These are phyloP conservation scores for Lordiphosa andalusiaca DNA, from an alignment of 2,888 invertebrate species.

Conservation along the genomic window DNA sequence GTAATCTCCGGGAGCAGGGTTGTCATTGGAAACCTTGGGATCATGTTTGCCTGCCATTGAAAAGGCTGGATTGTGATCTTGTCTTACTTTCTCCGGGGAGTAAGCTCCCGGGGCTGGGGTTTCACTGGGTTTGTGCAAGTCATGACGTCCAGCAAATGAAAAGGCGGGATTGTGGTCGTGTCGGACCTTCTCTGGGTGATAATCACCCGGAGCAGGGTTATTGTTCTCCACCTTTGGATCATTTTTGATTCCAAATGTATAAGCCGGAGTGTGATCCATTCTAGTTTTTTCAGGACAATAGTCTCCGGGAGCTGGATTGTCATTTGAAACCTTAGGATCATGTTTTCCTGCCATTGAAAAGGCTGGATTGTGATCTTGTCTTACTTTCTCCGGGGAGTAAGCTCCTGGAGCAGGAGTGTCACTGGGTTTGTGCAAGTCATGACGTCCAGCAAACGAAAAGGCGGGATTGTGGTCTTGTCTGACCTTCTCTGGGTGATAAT, in stretches of 20 bases:
- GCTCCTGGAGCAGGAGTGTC: conserved; percentile 85
- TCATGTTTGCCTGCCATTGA: conserved; percentile 23
- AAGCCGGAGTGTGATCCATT: conserved; percentile 77
- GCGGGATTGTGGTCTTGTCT: conserved; percentile 82
- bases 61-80: conserved; percentile 79
- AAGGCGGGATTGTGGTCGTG: conserved; percentile 81
- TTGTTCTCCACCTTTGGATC: conserved; percentile 78
- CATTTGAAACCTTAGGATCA: conserved; percentile 81
- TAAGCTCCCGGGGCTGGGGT: conserved; percentile 82
- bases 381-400: conserved; percentile 82
- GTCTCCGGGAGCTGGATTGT: conserved; percentile 82
- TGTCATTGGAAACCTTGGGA: conserved; percentile 59
- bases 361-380: conserved; percentile 77
- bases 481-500: conserved; percentile 84
- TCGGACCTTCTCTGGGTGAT: conserved; percentile 21
- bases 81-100: conserved; percentile 81
- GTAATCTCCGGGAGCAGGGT: conserved; percentile 78
- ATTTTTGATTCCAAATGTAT: conserved; percentile 81
- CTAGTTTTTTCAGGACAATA: conserved; percentile 82
- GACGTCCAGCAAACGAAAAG: conserved; percentile 87
- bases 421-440: conserved; percentile 83
- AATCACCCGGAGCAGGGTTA: conserved; percentile 82
- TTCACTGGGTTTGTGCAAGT: conserved; percentile 79
- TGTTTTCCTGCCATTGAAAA: conserved; percentile 84
- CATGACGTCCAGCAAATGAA: conserved; percentile 82